Base-by-base conservation (phyloP, 2,113 vertebrate species). In the Pygathrix nemaeus region DNA sequence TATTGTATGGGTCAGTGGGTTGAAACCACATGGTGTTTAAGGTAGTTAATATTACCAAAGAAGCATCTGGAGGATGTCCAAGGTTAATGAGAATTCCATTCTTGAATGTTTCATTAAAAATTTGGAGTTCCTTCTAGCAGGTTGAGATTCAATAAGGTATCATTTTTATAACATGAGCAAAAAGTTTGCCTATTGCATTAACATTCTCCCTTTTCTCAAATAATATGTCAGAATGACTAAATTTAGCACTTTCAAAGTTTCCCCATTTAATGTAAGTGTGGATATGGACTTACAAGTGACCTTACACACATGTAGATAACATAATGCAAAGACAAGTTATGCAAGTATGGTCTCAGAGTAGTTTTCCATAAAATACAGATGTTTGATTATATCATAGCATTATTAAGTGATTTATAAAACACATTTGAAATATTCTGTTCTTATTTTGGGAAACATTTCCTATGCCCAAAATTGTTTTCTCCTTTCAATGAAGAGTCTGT, bases 21-120 rank as follows among this genome's bases (percentile, higher is more conserved):
- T 57, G 48, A 90, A 93, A 35, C 73, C 94, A 97, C 92, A 95
- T 94, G 93, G 87, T 70, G 66, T 59, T 68, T 40, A 48, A 83
- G 92, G 90, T 82, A 94, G 93, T 93, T 89, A 90, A 79, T 66
- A 90, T 50, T 96, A 97, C 96, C 97, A 98, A 98, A 98, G 94
- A 81, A 66, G 73, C 97, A 98, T 97, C 95, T 98, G 98, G 97
- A 97, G 80, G 72, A 92, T 78, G 94, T 55, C 76, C 90, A 95
- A 89, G 93, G 84, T 88, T 98, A 90, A 98, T 98, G 97, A 97
- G 97, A 98, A 97, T 95, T 96, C 97, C 98, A 98, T 95, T 90
- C 94, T 73, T 73, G 27, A 52, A 82, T 55, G 32, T 86, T 83
- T 90, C 88, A 66, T 86, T 88, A 89, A 94, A 64, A 45, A 38